Evolutionary conservation across 2,113 vertebrate genomes (phyloP).

Genomic region (Eupsittula cactorum): DNA sequence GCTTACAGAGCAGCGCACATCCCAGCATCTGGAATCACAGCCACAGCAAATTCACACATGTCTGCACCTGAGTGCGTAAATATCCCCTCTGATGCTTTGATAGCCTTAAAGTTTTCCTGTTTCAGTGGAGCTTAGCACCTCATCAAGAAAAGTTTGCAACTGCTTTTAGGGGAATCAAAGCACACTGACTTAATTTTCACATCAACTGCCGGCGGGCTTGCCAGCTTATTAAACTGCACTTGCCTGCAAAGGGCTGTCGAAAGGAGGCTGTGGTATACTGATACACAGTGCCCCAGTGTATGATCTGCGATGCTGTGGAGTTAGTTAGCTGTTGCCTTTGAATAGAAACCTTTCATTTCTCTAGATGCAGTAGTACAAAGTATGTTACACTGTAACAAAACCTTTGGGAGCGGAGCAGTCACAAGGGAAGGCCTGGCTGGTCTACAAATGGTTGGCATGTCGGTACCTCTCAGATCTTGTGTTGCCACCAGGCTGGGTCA

Average conservation of each 20-base stretch:
- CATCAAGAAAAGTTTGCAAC: neutral
- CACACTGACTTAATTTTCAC: neutral
- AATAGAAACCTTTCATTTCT: neutral
- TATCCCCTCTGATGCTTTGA: neutral
- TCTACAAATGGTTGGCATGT: accelerated
- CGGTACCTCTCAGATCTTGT: accelerated
- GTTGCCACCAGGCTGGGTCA: neutral
- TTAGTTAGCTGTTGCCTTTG: neutral
- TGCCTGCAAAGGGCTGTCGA: neutral
- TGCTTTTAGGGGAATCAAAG: neutral
- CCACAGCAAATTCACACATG: neutral
- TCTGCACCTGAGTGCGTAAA: neutral
- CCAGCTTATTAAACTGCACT: neutral
- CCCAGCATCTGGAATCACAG: neutral
- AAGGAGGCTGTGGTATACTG: accelerated
- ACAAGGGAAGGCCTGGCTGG: neutral
- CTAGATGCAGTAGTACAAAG: neutral
- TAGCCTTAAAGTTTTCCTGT: neutral
- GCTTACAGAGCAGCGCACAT: accelerated
- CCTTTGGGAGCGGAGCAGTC: accelerated
- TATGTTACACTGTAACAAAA: no score
- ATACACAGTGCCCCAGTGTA: neutral
- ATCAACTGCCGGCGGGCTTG: neutral
- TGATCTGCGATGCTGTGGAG: neutral
- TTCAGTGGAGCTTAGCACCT: neutral